Evolutionary conservation across 1,140 invertebrate species (phyloP), one percentile per base, ranked within the genome.

Genomic region (Orussus abietinus): DNA sequence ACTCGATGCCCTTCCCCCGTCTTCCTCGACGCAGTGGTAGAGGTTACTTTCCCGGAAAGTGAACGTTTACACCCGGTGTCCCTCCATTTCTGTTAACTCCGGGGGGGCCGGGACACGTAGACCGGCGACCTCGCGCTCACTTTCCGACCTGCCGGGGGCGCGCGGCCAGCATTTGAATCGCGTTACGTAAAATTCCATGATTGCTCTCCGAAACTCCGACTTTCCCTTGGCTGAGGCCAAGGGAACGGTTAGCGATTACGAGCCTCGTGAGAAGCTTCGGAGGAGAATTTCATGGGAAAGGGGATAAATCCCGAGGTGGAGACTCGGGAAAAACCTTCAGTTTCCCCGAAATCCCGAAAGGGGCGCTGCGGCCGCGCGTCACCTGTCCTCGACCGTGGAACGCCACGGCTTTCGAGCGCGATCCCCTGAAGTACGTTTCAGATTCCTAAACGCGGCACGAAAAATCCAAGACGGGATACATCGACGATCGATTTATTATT

Each of bases 121-220:
- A 43, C 51, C 42, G 53, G 45, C 28, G 38, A 51, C 50, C 51
- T 57, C 50, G 54, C 49, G 22, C 20, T 3, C 22, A 25, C 11
- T 25, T 25, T 53, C 35, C 40, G 39, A 32, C 26, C 38, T 20
- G 36, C 12, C 33, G 45, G 21, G 28, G 13, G 21, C 26, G 26
- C 18, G 34, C 28, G 22, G 39, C 14, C n/a, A n/a, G n/a, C n/a
- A n/a, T n/a, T n/a, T n/a, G n/a, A n/a, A n/a, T 37, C 38, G 38
- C 21, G 41, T 65, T 64, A 59, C 58, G 54, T 64, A 67, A 66
- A 64, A 64, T 61, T n/a, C 57, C 54, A 56, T 62, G 54, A 49
- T 54, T 52, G 46, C 47, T 46, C 55, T 54, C 53, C 50, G 49
- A 64, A 66, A 62, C 54, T 60, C 38, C n/a, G n/a, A 66, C 64